These are phyloP conservation scores for Colius striatus DNA, from an alignment of 2,113 vertebrate genomes.

Conservation along the genomic window DNA sequence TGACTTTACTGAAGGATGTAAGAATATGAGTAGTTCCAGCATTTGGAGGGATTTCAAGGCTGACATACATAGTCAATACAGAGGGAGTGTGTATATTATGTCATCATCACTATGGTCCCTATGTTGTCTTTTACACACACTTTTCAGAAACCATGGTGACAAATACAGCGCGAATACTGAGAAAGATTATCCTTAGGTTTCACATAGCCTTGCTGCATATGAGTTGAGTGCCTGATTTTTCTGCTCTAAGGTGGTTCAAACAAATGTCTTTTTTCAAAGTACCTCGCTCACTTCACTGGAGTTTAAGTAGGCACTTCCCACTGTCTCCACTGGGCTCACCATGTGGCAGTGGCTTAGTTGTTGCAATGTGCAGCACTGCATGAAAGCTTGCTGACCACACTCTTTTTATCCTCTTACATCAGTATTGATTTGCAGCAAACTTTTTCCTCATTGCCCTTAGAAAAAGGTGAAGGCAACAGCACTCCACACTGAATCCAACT, in stretches of 20 bases:
- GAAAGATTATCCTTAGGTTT: neutral
- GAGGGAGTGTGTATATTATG: neutral
- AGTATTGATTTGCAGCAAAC: slow-evolving; percentile 16
- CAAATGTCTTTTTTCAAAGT: neutral
- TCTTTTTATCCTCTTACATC: neutral
- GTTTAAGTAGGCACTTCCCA: neutral
- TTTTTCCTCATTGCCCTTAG: slow-evolving; percentile 32
- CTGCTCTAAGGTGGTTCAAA: neutral
- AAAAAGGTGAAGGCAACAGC: slow-evolving; percentile 12
- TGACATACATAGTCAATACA: neutral
- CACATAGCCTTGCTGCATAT: neutral
- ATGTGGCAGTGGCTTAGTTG: neutral
- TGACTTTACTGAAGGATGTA: neutral
- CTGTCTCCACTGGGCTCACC: neutral
- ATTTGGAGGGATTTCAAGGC: neutral
- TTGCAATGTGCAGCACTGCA: neutral
- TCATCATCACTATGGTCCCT: neutral
- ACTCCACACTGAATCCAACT: neutral
- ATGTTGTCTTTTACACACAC: neutral
- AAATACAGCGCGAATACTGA: fast-evolving
- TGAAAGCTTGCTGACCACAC: neutral
- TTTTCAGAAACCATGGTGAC: neutral
- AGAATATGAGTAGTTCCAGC: neutral
- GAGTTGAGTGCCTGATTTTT: slow-evolving; percentile 15
- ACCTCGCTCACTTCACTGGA: neutral